Evolutionary conservation across 2,888 invertebrate species (phyloP).

Genomic region (Lochmaea capreae): DNA sequence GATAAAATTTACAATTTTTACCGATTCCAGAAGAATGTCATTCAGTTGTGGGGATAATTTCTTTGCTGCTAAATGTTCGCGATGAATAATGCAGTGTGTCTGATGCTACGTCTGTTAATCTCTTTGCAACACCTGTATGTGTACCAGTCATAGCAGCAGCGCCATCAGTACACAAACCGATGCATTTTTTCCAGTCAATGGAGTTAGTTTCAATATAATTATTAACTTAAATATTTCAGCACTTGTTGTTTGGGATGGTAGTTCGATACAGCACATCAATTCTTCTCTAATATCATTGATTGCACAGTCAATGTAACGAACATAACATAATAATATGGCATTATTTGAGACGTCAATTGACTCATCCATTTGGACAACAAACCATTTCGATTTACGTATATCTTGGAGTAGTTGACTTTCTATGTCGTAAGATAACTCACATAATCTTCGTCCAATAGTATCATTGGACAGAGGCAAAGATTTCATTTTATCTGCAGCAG

Average conservation of each 20-base stretch:
- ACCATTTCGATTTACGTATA: background rate
- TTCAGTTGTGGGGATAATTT: slow-evolving; percentile 8
- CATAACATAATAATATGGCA: slow-evolving; percentile 1
- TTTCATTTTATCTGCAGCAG: slow-evolving; percentile 15
- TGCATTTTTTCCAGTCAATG: slow-evolving; percentile 15
- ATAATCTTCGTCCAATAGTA: slow-evolving; percentile 14
- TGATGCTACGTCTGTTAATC: slow-evolving; percentile 2
- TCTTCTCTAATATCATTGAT: slow-evolving; percentile 6
- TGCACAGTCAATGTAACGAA: slow-evolving; percentile 8
- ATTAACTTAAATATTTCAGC: slow-evolving; percentile 13
- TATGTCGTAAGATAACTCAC: slow-evolving; percentile 1
- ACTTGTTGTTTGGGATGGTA: slow-evolving; percentile 6
- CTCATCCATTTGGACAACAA: slow-evolving; percentile 9
- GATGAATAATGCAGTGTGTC: slow-evolving; percentile 6
- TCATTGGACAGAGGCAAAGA: slow-evolving; percentile 7
- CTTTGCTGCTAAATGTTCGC: slow-evolving; percentile 2
- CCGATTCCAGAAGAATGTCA: background rate
- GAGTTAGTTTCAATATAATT: slow-evolving; percentile 1
- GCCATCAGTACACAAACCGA: slow-evolving; percentile 14
- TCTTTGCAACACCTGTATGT: slow-evolving; percentile 7
- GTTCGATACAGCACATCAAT: slow-evolving; percentile 3
- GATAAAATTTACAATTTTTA: slow-evolving; percentile 8
- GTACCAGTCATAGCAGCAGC: slow-evolving; percentile 13
- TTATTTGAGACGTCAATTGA: slow-evolving; percentile 9
- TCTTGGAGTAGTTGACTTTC: slow-evolving; percentile 4